Evolutionary conservation across 1,140 invertebrate genomes (phyloP), one percentile per base, ranked within the genome.

Genomic region (Philopotamus ludificatus): DNA sequence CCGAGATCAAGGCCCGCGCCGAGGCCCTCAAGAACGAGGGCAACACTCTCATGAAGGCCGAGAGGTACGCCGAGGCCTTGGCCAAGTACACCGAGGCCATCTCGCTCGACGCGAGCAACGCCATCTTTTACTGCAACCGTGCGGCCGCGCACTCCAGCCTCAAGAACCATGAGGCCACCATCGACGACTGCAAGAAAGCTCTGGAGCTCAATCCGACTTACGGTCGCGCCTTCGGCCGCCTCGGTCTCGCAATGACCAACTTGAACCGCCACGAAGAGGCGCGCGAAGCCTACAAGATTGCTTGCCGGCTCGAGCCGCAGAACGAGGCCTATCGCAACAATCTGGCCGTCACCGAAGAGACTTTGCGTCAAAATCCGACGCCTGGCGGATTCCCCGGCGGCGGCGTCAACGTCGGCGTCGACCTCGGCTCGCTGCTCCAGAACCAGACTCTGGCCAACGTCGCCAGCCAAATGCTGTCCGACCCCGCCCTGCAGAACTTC

Each of bases 81-180:
- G 81, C 86, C 3, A 86, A 85, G 73, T 97, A 97, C 75, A 87
- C 90, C 69, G 87, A 87, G 69, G 94, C 95, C 12, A 93, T 97
- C 66, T 82, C 89, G 67, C 77, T 94, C 34, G 92, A 97, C 76
- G 84, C 85, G 9, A 86, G 84, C 59, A 97, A 97, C 82, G 87
- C 94, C 2, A 90, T 97, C n/a, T 97, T 91, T 77, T 97, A 92
- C 78, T 95, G 94, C 74, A 98, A 97, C 76, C 85, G 95, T 70
- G 95, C 95, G 47, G 95, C 95, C 7, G 93, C 93, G 8, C 87
- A 93, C 73, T 95, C 88, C 72, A 93, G 94, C 76, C 79, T 97
- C 60, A 87, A 88, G 34, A 88, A 93, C 73, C 87, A 93, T 75
- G 78, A 87, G 42, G 79, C 84, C 62, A 93, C 95, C 8, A 89